Base-by-base conservation (phyloP, 2,797 vertebrate genomes). In the Pteropus rufus region DNA sequence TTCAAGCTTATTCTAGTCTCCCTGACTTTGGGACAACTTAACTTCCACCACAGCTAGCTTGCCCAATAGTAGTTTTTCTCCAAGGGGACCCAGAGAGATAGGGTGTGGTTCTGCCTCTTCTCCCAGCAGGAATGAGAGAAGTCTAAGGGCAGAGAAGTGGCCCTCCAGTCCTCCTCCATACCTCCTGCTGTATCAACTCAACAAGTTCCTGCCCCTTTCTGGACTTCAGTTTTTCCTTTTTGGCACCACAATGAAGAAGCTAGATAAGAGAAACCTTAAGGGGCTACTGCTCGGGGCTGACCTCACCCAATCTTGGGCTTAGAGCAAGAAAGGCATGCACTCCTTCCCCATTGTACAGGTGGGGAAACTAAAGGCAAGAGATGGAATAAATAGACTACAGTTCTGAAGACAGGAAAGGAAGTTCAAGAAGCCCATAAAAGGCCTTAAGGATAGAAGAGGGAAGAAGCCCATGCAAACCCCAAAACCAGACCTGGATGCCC, bases 401-500 rank as follows among this genome's bases (percentile, higher is more conserved):
- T 86, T 93, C 41, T 93, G n/a, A 95, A 88, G 58, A 54, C 89
- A 86, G 29, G 41, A 91, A 94, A 93, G 23, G 39, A 44, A 62
- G n/a, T 29, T 65, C 23, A 64, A 67, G 67, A 1, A 8, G 34
- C 23, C 46, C 58, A 34, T 70, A 46, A 91, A 89, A 83, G 54
- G 26, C 41, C 79, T 93, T 41, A 21, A 96, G 89, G 65, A 86
- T 95, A 62, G 9, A 31, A 95, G 44, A 76, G 31, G 56, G 29
- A 44, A 80, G 72, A 92, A 65, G 10, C 46, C 41, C 34, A 41
- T 1, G 14, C 10, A 88, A 76, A 52, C 2, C 60, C 52, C 36
- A 29, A 91, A 95, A 93, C 46, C 14, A n/a, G 46, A 77, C 44
- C 10, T 34, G 64, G 56, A 31, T 8, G 2, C 19, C 21, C 24